A percentile compares a stretch with the other conserved stretches of the same genome.
phyloP scores from a whole-genome alignment of 2,888 invertebrate genomes.

The Eristalis pertinax region DNA sequence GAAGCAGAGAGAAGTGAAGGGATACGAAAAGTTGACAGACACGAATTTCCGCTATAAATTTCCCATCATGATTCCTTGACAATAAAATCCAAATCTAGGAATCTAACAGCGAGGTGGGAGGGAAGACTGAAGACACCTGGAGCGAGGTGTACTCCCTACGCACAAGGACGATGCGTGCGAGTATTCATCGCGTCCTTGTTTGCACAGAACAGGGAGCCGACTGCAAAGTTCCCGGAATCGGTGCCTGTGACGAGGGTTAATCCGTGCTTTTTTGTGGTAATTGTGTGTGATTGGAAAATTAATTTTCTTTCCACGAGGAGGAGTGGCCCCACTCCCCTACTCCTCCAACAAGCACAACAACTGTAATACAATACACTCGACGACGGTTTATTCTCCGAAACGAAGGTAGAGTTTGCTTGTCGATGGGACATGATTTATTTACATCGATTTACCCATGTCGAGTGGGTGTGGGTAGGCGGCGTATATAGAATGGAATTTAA shows the following conservation, averaged over 20 bases:
- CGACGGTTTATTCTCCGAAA: background rate
- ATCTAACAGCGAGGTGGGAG: constrained; percentile 20
- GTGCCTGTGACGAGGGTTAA: constrained; percentile 60
- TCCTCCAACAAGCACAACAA: no score
- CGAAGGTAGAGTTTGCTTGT: constrained; percentile 7
- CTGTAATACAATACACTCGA: background rate
- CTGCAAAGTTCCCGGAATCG: background rate
- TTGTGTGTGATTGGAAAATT: constrained; percentile 58
- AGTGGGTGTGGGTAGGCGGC: background rate
- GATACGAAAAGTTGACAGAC: constrained; percentile 56
- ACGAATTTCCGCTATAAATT: constrained; percentile 66
- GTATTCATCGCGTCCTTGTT: constrained; percentile 15
- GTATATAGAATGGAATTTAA: background rate
- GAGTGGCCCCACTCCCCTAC: no score
- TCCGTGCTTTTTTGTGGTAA: constrained; percentile 18
- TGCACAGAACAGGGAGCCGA: background rate
- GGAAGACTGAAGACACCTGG: background rate
- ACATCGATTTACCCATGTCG: background rate
- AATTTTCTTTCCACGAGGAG: constrained; percentile 49
- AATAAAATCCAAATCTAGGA: constrained; percentile 61
- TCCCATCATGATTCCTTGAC: constrained; percentile 58
- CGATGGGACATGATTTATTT: constrained; percentile 27
- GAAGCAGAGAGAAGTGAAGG: background rate
- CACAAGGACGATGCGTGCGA: constrained; percentile 28
- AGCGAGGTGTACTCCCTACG: background rate